Base-by-base conservation (phyloP, 2,113 vertebrate genomes). In the Pteropus alecto region DNA sequence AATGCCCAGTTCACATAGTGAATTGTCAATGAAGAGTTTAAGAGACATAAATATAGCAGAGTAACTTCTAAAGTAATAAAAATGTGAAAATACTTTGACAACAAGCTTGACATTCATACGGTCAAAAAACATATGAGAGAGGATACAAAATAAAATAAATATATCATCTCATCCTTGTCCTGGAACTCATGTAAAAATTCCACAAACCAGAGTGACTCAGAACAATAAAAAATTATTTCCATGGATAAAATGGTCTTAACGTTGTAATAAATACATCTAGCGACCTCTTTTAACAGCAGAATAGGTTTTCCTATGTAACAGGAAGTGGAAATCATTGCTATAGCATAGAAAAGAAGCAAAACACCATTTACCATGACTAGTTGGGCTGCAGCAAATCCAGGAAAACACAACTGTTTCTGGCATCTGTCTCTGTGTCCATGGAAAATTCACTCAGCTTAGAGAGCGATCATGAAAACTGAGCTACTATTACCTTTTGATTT, bases 201-300 rank as follows among this genome's bases (percentile, higher is more conserved):
- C 95, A 97, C 41, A 81, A 96, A 95, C 92, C 76, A 89, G 61
- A 97, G 90, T 97, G 96, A 98, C 96, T 98, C 97, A 98, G 95
- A 96, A 97, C 79, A 97, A 97, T 86, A 96, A 95, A 96, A 88
- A 98, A 88, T 87, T 71, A 97, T 95, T 98, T 97, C 96, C 97
- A 96, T 33, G 77, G 91, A 92, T 46, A 71, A 96, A 93, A 96
- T 56, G 81, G 73, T 94, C 91, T 93, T 96, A 68, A 87, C 21
- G 30, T 90, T 87, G 92, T 93, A 87, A 92, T 90, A 93, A 97
- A 91, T 95, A 91, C 58, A 97, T 70, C 58, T 56, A 97, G 78
- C 60, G 93, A 92, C 48, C 67, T 93, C 89, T 96, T 91, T 94
- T 77, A 82, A 76, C n/a, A 90, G 71, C 43, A 28, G 82, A 81